Percentiles rank a stretch among this genome's conserved stretches.
Conservation (phyloP, 1,140 invertebrate genomes). For the Heliconius melpomene region DNA sequence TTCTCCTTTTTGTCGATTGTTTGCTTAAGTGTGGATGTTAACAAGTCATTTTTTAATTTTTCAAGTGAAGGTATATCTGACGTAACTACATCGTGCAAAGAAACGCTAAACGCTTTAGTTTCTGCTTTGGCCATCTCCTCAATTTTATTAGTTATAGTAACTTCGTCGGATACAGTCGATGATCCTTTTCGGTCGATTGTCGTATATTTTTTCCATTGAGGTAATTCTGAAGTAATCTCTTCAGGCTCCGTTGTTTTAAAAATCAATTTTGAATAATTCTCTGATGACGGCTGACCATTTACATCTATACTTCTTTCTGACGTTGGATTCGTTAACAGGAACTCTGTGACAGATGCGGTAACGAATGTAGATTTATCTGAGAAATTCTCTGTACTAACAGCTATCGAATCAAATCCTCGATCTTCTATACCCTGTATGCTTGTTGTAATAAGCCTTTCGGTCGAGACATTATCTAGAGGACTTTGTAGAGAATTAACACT, state of each 20-base stretch:
- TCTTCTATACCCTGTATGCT: background rate
- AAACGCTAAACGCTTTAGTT: slow-evolving; percentile 38
- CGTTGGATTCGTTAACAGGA: background rate
- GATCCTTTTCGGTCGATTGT: slow-evolving; percentile 41
- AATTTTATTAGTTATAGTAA: slow-evolving; percentile 23
- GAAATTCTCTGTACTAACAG: slow-evolving; percentile 1
- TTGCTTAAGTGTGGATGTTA: background rate
- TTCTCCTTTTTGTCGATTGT: background rate
- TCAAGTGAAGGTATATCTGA: slow-evolving; percentile 56
- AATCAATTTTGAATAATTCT: background rate
- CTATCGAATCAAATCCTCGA: background rate
- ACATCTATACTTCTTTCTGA: background rate
- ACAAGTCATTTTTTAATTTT: slow-evolving; percentile 52
- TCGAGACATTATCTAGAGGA: background rate
- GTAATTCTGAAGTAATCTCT: slow-evolving; percentile 7
- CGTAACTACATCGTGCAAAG: slow-evolving; percentile 50
- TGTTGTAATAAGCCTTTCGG: background rate
- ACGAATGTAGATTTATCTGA: background rate
- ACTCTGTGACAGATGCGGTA: background rate
- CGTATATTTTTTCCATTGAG: slow-evolving; percentile 61
- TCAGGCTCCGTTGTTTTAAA: background rate
- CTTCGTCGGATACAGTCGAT: slow-evolving; percentile 11
- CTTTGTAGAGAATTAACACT: background rate
- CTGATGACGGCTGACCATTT: background rate
- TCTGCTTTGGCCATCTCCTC: slow-evolving; percentile 39